Evolutionary conservation across 2,797 vertebrate genomes (phyloP).

Genomic region (Urosaurus nigricauda): DNA sequence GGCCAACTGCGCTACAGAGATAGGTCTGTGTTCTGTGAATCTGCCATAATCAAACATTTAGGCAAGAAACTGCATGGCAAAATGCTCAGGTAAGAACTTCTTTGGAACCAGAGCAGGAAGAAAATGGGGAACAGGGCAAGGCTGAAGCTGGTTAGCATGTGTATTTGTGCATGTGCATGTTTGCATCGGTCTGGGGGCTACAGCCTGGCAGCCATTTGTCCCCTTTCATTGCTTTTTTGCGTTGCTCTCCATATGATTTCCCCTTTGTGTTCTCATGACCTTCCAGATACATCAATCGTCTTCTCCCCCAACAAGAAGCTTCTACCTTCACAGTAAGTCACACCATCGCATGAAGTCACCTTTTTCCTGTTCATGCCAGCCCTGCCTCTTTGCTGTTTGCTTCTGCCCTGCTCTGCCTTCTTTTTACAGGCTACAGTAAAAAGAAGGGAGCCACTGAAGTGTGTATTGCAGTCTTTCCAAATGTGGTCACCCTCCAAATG

Average conservation of each 20-base stretch:
- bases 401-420: background rate
- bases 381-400: background rate
- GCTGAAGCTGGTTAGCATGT: too few species aligned
- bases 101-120: background rate
- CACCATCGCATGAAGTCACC: slow-evolving; percentile 52
- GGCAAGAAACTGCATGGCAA: background rate
- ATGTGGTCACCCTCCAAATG: background rate
- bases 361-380: background rate
- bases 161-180: background rate
- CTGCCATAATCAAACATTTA: too few species aligned
- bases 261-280: slow-evolving; percentile 68
- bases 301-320: slow-evolving; percentile 86
- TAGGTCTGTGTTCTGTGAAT: background rate
- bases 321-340: slow-evolving; percentile 88
- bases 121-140: background rate
- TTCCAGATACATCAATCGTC: slow-evolving; percentile 89
- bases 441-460: background rate
- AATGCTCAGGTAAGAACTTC: too few species aligned
- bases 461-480: background rate
- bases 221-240: slow-evolving; percentile 43
- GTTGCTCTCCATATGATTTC: slow-evolving; percentile 68
- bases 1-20: too few species aligned
- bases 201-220: background rate
- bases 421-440: background rate
- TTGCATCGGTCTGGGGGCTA: background rate